Evolutionary conservation across 2,113 vertebrate genomes (phyloP), one percentile per base, ranked within the genome.

Genomic region (Macrotus californicus): DNA sequence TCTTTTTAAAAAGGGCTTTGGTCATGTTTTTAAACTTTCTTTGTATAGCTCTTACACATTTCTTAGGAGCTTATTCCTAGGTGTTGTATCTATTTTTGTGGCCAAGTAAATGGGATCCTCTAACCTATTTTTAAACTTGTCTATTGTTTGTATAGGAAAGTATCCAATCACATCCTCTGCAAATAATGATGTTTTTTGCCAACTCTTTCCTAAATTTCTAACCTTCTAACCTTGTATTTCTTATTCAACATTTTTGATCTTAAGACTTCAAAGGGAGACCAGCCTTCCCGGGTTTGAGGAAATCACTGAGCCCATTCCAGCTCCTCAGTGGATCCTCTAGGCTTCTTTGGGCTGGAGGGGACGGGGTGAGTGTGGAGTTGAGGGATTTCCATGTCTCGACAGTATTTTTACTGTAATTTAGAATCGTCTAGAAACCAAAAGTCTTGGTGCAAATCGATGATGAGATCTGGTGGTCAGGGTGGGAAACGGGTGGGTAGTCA

Each of bases 191-290:
- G 1, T 8, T 48, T 87, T 85, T 82, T 75, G 31, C 81, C 77
- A 91, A 31, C 56, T 91, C 39, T n/a, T 83, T 79, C 73, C 61
- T 69, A 76, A 79, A 31, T 83, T 79, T 79, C 61, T 69, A 76
- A 79, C 67, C 94, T 73, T 91, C 67, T 75, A 41, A 48, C 15
- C 46, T 96, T 64, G 6, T 69, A 34, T 85, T 90, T 75, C 66
- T 85, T 70, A 80, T 54, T 70, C 73, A 54, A 22, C n/a, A n/a
- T 79, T 91, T 91, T 82, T 95, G 16, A 91, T 75, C 91, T 88
- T 77, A 56, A 90, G 67, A 73, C 34, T 85, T 94, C 72, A 69
- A 43, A 61, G 66, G 14, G 54, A 43, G 66, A 90, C 52, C 64
- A 75, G 72, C 43, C n/a, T 89, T 73, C 29, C 34, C 41, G 12